Base-by-base conservation (phyloP, 2,888 invertebrate genomes). In the Leptodirus hochenwartii region DNA sequence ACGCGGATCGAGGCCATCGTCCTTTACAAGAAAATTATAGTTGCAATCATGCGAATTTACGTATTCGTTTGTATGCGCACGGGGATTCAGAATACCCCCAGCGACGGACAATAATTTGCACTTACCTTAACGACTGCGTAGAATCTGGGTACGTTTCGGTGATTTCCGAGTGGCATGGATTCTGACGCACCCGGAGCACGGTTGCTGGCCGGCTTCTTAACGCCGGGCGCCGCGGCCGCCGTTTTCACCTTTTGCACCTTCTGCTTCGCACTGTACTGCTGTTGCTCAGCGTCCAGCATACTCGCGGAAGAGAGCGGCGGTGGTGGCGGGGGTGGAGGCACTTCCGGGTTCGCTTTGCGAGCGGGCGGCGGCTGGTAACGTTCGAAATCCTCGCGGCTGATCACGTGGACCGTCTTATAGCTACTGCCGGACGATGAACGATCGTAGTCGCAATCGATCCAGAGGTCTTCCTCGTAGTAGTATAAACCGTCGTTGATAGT, bases 401-500 rank as follows among this genome's bases (percentile, higher is more conserved):
- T 85, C 36, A 91, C 59, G 39, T 79, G 85, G 23, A 93, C 82
- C 1, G 87, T 88, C 51, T 82, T 77, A 58, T 81, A 81, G 41
- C 66, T 71, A 34, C 59, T 62, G 27, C 60, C 62, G 27, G 55
- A 50, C 14, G 57, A 51, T 10, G 58, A 54, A 24, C 62, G 58
- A 44, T 64, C 62, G 48, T 59, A 51, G 37, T 71, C 66, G 22
- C 62, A 54, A 31, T 68, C 69, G 10, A 64, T 74, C 87, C 87
- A 85, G 31, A 96, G 57, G 49, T 93, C 91, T 49, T 93, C 88
- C 56, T 98, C 96, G 44, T 96, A 98, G 45, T 87, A 82, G 48
- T 72, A 76, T 12, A 98, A 66, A n/a, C 96, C 96, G 53, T 96
- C 91, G 43, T 93, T 91, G 43, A 98, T 98, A 24, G 85, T 80